phyloP scores from a whole-genome alignment of 2,113 vertebrate species.

The Desmodus rotundus region DNA sequence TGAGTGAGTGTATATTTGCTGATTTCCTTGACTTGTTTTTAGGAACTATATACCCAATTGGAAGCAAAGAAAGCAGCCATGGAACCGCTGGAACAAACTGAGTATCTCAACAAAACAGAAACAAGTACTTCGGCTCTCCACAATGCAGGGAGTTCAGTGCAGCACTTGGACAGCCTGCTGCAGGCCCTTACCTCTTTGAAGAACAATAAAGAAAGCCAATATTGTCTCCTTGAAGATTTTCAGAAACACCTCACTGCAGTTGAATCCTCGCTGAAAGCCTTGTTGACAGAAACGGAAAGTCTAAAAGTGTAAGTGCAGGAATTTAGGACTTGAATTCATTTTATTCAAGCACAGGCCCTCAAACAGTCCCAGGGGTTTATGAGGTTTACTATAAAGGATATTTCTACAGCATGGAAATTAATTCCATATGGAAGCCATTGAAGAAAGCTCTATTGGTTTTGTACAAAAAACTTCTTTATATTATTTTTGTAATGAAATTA shows the following conservation, averaged over 20 bases:
- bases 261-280: conserved; percentile 77
- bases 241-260: conserved; percentile 76
- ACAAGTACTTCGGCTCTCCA: conserved; percentile 40
- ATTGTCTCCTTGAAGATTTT: conserved; percentile 82
- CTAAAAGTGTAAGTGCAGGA: conserved; percentile 87
- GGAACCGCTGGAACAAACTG: conserved; percentile 3
- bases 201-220: conserved; percentile 83
- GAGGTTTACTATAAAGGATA: neutral
- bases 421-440: neutral
- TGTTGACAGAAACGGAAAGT: conserved; percentile 82
- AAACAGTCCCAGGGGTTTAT: neutral
- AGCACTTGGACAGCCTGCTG: conserved; percentile 83
- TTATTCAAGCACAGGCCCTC: neutral
- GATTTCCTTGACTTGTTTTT: conserved; percentile 32
- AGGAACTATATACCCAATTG: conserved; percentile 78
- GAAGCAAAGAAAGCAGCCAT: conserved; percentile 70
- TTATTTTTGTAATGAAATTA: conserved; percentile 23
- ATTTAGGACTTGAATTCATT: neutral
- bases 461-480: neutral
- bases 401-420: neutral
- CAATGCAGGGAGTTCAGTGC: neutral
- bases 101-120: conserved; percentile 29
- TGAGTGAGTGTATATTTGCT: neutral
- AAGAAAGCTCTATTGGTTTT: conserved; percentile 16
- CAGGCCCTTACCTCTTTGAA: conserved; percentile 82